phyloP scores from a whole-genome alignment of 2,797 vertebrate genomes.

The Podargus strigoides region DNA sequence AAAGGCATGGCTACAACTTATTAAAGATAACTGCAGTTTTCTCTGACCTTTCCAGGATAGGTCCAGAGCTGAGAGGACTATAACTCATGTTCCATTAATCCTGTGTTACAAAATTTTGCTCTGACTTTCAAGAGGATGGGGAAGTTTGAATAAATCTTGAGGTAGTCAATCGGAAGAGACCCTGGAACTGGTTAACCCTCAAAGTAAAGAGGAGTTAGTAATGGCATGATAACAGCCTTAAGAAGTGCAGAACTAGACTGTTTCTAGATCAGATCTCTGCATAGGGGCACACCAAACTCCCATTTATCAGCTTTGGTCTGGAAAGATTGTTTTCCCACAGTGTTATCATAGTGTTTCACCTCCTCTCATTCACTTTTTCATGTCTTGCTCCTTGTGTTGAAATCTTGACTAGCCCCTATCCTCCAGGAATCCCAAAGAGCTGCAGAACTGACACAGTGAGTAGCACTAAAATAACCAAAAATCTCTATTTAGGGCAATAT shows the following conservation, averaged over 20 bases:
- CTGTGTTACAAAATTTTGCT: background rate
- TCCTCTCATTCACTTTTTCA: background rate
- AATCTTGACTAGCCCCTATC: background rate
- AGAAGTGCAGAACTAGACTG: background rate
- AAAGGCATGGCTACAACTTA: background rate
- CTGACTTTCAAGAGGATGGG: background rate
- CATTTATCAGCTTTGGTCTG: background rate
- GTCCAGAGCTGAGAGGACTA: background rate
- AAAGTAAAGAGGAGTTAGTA: background rate
- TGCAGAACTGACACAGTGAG: background rate
- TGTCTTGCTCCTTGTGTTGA: background rate
- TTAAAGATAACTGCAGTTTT: background rate
- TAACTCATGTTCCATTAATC: background rate
- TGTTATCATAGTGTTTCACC: background rate
- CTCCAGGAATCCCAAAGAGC: background rate
- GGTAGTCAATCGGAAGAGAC: background rate
- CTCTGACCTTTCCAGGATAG: background rate
- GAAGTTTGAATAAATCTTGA: background rate
- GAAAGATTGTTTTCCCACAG: background rate
- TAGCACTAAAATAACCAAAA: background rate
- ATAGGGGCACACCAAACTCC: background rate
- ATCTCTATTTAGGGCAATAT: background rate
- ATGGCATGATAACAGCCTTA: background rate
- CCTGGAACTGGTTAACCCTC: background rate
- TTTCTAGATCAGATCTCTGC: background rate